phyloP scores from a whole-genome alignment of 2,888 invertebrate genomes.

The Liodrosophila aerea region DNA sequence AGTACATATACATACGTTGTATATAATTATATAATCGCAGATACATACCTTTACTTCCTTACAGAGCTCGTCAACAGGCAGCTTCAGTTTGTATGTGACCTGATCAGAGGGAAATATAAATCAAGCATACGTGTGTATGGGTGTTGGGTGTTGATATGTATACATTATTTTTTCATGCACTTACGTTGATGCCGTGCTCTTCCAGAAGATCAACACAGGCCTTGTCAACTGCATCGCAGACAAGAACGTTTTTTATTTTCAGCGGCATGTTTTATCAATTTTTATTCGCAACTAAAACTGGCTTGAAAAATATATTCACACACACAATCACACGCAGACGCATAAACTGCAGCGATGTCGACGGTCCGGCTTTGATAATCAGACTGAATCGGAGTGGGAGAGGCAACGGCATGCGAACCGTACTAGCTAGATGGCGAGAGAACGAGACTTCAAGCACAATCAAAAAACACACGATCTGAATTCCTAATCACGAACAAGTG shows the following conservation, averaged over 20 bases:
- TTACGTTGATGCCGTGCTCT: constrained; percentile 90
- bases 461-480: too few species aligned
- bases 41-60: constrained; percentile 91
- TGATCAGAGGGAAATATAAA: constrained; percentile 28
- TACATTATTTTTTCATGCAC: constrained; percentile 31
- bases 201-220: constrained; percentile 92
- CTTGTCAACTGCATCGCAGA: constrained; percentile 95
- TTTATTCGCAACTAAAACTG: too few species aligned
- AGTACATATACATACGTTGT: background rate
- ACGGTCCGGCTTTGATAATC: constrained; percentile 33
- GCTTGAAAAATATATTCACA: too few species aligned
- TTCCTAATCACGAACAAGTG: too few species aligned
- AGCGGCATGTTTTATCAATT: constrained; percentile 82
- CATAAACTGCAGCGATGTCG: too few species aligned
- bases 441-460: too few species aligned
- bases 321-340: too few species aligned
- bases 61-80: constrained; percentile 90
- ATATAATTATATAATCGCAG: background rate
- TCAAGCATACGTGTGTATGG: background rate
- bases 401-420: constrained; percentile 25
- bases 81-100: constrained; percentile 88
- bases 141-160: constrained; percentile 3
- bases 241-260: constrained; percentile 90
- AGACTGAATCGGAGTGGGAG: constrained; percentile 48
- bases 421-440: constrained; percentile 24